phyloP scores from a whole-genome alignment of 2,888 invertebrate genomes.

The Yponomeuta cagnagella region DNA sequence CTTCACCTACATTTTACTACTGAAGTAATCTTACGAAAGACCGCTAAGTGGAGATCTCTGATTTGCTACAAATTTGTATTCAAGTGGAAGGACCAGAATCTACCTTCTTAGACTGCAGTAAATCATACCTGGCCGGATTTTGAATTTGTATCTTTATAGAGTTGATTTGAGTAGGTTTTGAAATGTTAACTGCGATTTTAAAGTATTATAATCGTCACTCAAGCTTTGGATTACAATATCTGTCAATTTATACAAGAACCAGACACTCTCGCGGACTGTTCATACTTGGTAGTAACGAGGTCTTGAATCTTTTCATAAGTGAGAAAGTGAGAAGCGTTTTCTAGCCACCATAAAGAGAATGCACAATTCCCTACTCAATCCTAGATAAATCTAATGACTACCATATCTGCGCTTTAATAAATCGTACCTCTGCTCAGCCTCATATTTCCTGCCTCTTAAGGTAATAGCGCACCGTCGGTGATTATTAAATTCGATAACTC shows the following conservation, averaged over 20 bases:
- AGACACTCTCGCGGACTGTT: neutral
- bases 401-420: neutral
- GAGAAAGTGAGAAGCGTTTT: neutral
- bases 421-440: neutral
- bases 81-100: neutral
- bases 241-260: neutral
- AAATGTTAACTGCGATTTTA: neutral
- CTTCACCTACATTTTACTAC: neutral
- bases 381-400: neutral
- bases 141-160: neutral
- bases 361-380: neutral
- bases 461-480: neutral
- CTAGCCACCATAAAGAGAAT: neutral
- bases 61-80: neutral
- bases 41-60: neutral
- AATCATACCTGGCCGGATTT: neutral
- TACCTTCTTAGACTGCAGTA: neutral
- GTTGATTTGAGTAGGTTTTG: neutral
- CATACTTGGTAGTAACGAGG: too few relatives aligned
- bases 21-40: neutral
- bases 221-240: neutral
- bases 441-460: neutral
- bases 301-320: too few relatives aligned
- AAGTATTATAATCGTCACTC: neutral
- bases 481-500: neutral